Conservation (phyloP, 1,140 invertebrate species). For the Eueides isabella region DNA sequence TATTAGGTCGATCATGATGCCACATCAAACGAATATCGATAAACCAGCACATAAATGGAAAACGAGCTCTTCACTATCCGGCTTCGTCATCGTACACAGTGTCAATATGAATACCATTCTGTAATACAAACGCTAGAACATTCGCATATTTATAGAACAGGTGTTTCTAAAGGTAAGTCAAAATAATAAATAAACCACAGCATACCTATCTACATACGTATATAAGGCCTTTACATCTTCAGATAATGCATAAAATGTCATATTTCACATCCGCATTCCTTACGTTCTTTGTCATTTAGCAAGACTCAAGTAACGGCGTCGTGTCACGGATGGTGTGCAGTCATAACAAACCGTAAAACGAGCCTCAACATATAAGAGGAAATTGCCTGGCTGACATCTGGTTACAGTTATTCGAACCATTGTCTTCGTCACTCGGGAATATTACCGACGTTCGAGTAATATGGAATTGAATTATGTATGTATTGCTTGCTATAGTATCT, state of each 20-base stretch:
- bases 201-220: neutral
- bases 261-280: slow-evolving; percentile 33
- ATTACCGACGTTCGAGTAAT: slow-evolving; percentile 30
- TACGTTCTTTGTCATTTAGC: slow-evolving; percentile 35
- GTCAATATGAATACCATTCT: neutral
- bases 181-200: neutral
- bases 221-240: neutral
- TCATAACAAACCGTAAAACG: slow-evolving; percentile 44
- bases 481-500: neutral
- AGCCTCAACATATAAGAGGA: slow-evolving; percentile 39
- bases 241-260: neutral
- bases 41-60: slow-evolving; percentile 9
- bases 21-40: slow-evolving; percentile 11
- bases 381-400: slow-evolving; percentile 42
- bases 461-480: slow-evolving; percentile 29
- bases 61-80: neutral
- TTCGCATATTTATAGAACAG: neutral
- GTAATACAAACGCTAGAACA: neutral
- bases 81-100: neutral
- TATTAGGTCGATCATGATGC: slow-evolving; percentile 12
- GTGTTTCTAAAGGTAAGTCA: neutral
- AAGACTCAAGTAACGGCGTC: slow-evolving; percentile 38
- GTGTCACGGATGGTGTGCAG: slow-evolving; percentile 42
- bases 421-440: slow-evolving; percentile 40
- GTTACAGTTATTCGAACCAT: slow-evolving; percentile 39